Percentiles rank a stretch among this genome's conserved stretches.
phyloP scores from a whole-genome alignment of 2,888 invertebrate genomes.

The Diplolepis rosae region DNA sequence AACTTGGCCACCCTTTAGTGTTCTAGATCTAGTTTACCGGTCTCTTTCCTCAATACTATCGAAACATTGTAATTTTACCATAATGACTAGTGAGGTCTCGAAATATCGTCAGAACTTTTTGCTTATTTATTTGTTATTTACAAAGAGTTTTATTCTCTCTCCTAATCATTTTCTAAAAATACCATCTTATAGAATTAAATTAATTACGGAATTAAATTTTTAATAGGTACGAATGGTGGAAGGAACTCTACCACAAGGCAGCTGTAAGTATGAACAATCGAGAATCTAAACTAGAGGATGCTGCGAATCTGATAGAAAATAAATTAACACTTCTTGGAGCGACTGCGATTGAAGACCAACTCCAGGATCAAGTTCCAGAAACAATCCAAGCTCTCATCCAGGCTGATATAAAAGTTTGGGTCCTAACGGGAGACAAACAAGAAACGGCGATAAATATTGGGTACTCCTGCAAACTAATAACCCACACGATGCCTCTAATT shows the following conservation, averaged over 20 bases:
- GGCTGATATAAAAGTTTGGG: slow-evolving; percentile 97
- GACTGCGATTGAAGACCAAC: slow-evolving; percentile 98
- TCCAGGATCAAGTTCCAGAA: slow-evolving; percentile 93
- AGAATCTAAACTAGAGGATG: slow-evolving; percentile 92
- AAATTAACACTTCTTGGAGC: slow-evolving; percentile 93
- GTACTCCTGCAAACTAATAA: slow-evolving; percentile 91
- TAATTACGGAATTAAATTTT: not conserved
- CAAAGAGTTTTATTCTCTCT: too few species aligned
- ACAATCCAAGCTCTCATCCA: slow-evolving; percentile 93
- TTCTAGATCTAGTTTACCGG: too few species aligned
- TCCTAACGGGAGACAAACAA: slow-evolving; percentile 99
- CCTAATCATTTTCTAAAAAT: too few species aligned
- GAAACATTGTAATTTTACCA: too few species aligned
- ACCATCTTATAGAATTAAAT: too few species aligned
- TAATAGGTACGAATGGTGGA: slow-evolving; percentile 81
- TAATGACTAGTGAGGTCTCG: too few species aligned
- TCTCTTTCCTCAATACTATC: too few species aligned
- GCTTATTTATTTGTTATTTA: slow-evolving; percentile 18
- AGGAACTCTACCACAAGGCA: slow-evolving; percentile 89
- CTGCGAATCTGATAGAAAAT: slow-evolving; percentile 93
- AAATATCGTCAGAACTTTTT: not conserved
- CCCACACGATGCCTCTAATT: slow-evolving; percentile 88
- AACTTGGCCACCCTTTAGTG: too few species aligned
- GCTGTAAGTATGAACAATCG: slow-evolving; percentile 87
- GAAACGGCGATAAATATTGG: slow-evolving; percentile 99